A percentile compares a stretch with the other conserved stretches of the same genome.
phyloP scores from a whole-genome alignment of 2,797 vertebrate species.

The Peromyscus nudipes region DNA sequence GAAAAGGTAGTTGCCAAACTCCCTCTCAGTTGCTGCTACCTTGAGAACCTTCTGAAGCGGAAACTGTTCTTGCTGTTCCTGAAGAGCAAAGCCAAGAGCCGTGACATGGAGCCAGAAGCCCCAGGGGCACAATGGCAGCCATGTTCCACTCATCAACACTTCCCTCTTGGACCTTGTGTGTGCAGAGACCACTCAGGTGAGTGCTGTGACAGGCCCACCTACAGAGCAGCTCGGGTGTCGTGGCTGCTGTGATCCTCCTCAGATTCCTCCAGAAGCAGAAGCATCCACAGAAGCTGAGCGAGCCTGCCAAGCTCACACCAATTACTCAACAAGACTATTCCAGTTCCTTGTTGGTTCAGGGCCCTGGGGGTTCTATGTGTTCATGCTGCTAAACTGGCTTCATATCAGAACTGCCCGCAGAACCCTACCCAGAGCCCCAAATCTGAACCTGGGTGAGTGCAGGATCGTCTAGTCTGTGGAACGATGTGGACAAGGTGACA shows the following conservation, averaged over 20 bases:
- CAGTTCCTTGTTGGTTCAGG: not conserved
- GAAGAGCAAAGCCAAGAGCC: slow-evolving; percentile 63
- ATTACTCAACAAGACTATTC: not conserved
- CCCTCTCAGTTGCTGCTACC: slow-evolving; percentile 91
- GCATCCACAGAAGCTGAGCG: not conserved
- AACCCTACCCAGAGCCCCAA: not conserved
- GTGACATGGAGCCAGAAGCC: not conserved
- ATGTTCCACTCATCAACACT: not conserved
- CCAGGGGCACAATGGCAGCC: fast-evolving
- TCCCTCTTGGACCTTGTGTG: fast-evolving
- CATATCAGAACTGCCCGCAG: not conserved
- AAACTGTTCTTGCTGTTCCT: slow-evolving; percentile 91
- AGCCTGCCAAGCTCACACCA: not conserved
- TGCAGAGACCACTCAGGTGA: not conserved
- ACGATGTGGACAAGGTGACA: not conserved
- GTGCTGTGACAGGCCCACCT: no score
- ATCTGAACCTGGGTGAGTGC: not conserved
- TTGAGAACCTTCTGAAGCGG: slow-evolving; percentile 91
- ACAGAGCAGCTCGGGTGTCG: not conserved
- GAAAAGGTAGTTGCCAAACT: slow-evolving; percentile 96
- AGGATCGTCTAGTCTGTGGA: not conserved
- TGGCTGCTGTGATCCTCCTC: not conserved
- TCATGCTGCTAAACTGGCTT: not conserved
- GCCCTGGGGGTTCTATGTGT: not conserved
- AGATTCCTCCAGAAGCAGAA: not conserved